Conservation (phyloP, 2,888 invertebrate genomes). For the Lymantria monacha region DNA sequence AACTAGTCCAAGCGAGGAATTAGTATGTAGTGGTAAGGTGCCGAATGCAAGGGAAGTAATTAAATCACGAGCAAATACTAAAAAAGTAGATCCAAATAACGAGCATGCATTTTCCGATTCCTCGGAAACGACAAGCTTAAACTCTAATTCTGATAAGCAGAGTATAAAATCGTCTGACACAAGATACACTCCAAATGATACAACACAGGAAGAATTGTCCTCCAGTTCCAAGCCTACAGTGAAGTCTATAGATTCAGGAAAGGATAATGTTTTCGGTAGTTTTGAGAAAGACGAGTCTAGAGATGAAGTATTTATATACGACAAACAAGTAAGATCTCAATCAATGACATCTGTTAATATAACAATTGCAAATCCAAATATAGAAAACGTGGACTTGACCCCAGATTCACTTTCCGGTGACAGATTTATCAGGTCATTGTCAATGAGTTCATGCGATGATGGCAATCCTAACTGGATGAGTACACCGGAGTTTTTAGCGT, state of each 20-base stretch:
- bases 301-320: conserved; percentile 64
- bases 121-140: conserved; percentile 77
- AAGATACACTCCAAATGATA: conserved; percentile 65
- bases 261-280: conserved; percentile 59
- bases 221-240: conserved; percentile 69
- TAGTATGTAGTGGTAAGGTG: conserved; percentile 52
- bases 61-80: conserved; percentile 39
- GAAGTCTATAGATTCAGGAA: conserved; percentile 64
- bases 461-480: conserved; percentile 90
- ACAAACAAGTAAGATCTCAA: conserved; percentile 77
- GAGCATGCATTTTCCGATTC: conserved; percentile 78
- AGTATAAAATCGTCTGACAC: conserved; percentile 73
- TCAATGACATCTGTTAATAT: conserved; percentile 86
- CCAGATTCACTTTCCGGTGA: conserved; percentile 83
- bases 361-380: conserved; percentile 87
- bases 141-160: conserved; percentile 78
- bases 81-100: conserved; percentile 60
- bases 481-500: conserved; percentile 89
- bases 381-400: conserved; percentile 86
- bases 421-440: conserved; percentile 83
- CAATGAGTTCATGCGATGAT: conserved; percentile 86
- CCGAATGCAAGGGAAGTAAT: conserved; percentile 50
- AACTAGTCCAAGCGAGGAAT: conserved; percentile 77
- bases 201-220: conserved; percentile 67
- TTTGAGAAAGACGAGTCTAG: conserved; percentile 68